Conservation (phyloP, 2,888 invertebrate genomes). For the Drosophila mercatorum region DNA sequence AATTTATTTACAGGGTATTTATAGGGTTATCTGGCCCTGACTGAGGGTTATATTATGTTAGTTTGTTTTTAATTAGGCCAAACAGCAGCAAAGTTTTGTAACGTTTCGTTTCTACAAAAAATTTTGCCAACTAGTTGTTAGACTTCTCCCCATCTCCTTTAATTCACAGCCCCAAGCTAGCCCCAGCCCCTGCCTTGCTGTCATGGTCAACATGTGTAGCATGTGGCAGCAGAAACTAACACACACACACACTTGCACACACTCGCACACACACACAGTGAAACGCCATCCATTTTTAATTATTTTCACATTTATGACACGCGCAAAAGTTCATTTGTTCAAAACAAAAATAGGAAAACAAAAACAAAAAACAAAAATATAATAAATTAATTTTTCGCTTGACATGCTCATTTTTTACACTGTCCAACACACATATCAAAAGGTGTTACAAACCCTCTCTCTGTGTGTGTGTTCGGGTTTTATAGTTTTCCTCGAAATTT, state of each 20-base stretch:
- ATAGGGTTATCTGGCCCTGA: conserved; percentile 7
- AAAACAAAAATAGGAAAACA: conserved; percentile 17
- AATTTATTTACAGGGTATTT: conserved; percentile 2
- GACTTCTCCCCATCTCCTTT: background rate
- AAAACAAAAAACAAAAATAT: conserved; percentile 4
- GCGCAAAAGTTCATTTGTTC: conserved; percentile 24
- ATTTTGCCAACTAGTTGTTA: conserved; percentile 53
- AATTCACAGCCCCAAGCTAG: background rate
- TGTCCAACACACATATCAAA: conserved; percentile 11
- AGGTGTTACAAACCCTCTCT: conserved; percentile 1
- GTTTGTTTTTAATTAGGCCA: conserved; percentile 72
- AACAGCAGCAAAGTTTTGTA: conserved; percentile 62
- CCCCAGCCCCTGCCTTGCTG: background rate
- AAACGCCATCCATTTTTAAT: conserved; percentile 61
- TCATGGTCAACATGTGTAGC: conserved; percentile 46
- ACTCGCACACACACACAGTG: conserved; percentile 1
- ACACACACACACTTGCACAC: conserved; percentile 25
- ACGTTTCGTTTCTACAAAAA: conserved; percentile 61
- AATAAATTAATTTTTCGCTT: conserved; percentile 44
- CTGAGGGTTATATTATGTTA: conserved; percentile 58
- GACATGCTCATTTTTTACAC: conserved; percentile 33
- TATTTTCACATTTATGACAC: conserved; percentile 58
- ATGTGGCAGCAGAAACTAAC: conserved; percentile 35
- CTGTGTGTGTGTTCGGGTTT: background rate
- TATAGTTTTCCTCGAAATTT: background rate